A percentile compares a stretch with the other conserved stretches of the same genome.
phyloP scores from a whole-genome alignment of 1,140 invertebrate species.

The Luehdorfia chinensis region DNA sequence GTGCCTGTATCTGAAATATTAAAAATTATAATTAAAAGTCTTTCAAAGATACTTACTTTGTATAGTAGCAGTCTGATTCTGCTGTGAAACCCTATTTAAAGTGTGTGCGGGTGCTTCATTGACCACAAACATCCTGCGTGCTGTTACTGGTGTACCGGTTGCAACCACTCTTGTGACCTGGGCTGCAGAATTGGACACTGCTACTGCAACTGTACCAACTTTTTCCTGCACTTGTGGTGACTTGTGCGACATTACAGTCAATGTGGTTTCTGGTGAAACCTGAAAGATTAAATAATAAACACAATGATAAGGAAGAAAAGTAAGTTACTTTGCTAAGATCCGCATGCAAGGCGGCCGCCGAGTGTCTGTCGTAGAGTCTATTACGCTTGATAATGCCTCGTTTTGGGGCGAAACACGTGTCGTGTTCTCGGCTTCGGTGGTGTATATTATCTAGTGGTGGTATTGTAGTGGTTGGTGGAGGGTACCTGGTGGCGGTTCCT shows the following conservation, averaged over 20 bases:
- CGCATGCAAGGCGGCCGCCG: too few species aligned
- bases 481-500: too few species aligned
- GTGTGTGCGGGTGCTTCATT: constrained; percentile 67
- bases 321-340: too few species aligned
- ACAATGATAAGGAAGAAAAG: too few species aligned
- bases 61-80: constrained; percentile 70
- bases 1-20: too few species aligned
- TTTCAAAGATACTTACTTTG: constrained; percentile 71
- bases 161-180: constrained; percentile 66
- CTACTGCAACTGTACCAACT: constrained; percentile 58
- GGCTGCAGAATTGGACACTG: constrained; percentile 56
- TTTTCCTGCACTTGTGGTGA: constrained; percentile 73
- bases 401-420: too few species aligned
- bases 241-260: constrained; percentile 74
- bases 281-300: constrained; percentile 29
- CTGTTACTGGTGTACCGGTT: constrained; percentile 45
- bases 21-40: too few species aligned
- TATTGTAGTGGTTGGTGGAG: too few species aligned
- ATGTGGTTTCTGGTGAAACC: constrained; percentile 71
- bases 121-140: constrained; percentile 69
- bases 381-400: too few species aligned
- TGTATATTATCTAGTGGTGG: too few species aligned
- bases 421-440: too few species aligned
- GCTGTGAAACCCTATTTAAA: constrained; percentile 62
- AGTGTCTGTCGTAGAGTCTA: too few species aligned